Evolutionary conservation across 2,113 vertebrate species (phyloP), one percentile per base, ranked within the genome.

Genomic region (Phodopus roborovskii): DNA sequence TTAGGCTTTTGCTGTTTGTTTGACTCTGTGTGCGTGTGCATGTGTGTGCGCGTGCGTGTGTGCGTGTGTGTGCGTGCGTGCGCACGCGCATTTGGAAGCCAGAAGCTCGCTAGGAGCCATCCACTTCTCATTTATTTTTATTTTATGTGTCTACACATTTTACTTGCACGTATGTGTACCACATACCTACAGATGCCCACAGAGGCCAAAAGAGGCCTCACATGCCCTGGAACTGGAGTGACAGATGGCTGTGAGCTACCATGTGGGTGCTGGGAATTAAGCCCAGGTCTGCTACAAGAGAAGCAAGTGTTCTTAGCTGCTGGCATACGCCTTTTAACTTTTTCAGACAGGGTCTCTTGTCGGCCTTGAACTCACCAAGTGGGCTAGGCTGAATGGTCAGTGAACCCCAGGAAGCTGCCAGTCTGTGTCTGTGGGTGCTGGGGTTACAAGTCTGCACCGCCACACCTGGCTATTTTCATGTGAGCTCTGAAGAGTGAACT

Each of bases 41-140:
- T 19, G 11, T 33, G 75, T 19, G 75, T n/a, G 36, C 70, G 16
- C n/a, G n/a, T n/a, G n/a, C n/a, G 45, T 33, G 45, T 33, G 11
- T 9, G 28, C 19, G 7, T 7, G 36, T 39, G 70, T 8, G 11
- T 4, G 1, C 26, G 42, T 3, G 24, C 3, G 15, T 10, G 8
- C 5, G 73, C 26, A 20, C 8, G 1, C 48, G 74, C 45, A 48
- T 78, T 48, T 53, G 28, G 16, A 56, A 20, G 17, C 33, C 50
- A 24, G 64, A 86, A 48, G 22, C 45, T n/a, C 48, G 36, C 68
- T 50, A 85, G 42, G 30, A 70, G 12, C 84, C 22, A 0, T 22
- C 20, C 2, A 7, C 42, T 39, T 13, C 48, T 48, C 1, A 19
- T 45, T 48, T 48, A 68, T 64, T 68, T 86, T 50, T 84, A 42